These are phyloP conservation scores for Mesocentrotus franciscanus DNA, from an alignment of 53 echinoderm and acorn worm genomes.

Conservation along the genomic window DNA sequence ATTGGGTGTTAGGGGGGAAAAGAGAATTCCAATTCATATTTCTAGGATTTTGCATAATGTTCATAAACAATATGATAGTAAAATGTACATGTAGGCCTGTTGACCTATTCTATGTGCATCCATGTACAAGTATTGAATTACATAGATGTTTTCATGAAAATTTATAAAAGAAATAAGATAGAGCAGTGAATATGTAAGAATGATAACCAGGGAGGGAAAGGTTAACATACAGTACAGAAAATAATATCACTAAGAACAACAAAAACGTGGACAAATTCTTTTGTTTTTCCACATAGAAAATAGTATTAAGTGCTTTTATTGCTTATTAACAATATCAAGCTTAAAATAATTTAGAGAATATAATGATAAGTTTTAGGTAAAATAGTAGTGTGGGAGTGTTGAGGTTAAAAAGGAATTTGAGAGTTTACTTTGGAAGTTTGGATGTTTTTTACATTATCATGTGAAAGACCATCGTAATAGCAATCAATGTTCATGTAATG, in stretches of 20 bases:
- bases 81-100: neutral
- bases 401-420: neutral
- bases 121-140: neutral
- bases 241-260: neutral
- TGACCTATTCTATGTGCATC: too few species aligned
- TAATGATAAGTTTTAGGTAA: neutral
- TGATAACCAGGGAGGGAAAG: neutral
- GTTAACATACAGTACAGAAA: neutral
- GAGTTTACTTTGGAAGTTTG: too few species aligned
- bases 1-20: neutral
- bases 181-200: neutral
- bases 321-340: too few species aligned
- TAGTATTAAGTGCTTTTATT: too few species aligned
- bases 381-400: neutral
- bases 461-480: neutral
- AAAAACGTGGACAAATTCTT: too few species aligned
- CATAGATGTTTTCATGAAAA: neutral
- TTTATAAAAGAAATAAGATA: neutral
- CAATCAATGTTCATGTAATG: neutral
- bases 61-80: neutral
- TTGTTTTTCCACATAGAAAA: too few species aligned
- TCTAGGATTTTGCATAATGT: neutral
- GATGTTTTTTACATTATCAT: too few species aligned
- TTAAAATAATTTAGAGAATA: too few species aligned
- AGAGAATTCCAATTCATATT: neutral